Evolutionary conservation across 92 coral and sea anemone genomes (phyloP).

Genomic region (Muricea muricata): DNA sequence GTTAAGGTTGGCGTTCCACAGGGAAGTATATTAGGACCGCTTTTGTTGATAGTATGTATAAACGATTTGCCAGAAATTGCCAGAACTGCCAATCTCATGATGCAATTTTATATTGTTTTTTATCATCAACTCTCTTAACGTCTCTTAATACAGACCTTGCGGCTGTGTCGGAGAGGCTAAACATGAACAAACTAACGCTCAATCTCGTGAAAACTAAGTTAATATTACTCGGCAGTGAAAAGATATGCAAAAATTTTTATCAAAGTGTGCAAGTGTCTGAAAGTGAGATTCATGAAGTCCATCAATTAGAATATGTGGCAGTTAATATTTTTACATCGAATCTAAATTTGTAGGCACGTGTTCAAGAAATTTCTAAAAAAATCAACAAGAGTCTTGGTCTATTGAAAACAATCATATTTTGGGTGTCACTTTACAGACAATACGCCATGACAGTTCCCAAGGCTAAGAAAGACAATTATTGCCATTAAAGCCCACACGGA

Average conservation of each 20-base stretch:
- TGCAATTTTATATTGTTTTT: neutral
- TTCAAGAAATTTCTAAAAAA: no score
- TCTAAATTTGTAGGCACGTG: no score
- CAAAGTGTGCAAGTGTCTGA: no score
- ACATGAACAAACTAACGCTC: neutral
- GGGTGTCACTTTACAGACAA: no score
- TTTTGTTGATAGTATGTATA: neutral
- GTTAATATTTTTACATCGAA: no score
- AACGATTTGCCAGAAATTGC: neutral
- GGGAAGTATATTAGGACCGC: neutral
- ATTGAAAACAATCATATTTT: no score
- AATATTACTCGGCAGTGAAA: neutral
- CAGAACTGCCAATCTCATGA: neutral
- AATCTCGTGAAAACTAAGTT: neutral
- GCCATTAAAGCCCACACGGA: no score
- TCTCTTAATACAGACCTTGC: neutral
- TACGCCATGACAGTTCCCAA: no score
- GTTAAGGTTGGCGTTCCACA: neutral
- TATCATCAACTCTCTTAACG: neutral
- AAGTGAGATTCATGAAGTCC: no score
- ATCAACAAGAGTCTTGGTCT: no score
- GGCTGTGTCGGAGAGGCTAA: neutral
- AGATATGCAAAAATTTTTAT: neutral
- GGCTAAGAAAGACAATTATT: no score
- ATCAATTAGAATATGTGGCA: no score